Base-by-base conservation (phyloP, 2,888 invertebrate species). In the Athalia rosae region DNA sequence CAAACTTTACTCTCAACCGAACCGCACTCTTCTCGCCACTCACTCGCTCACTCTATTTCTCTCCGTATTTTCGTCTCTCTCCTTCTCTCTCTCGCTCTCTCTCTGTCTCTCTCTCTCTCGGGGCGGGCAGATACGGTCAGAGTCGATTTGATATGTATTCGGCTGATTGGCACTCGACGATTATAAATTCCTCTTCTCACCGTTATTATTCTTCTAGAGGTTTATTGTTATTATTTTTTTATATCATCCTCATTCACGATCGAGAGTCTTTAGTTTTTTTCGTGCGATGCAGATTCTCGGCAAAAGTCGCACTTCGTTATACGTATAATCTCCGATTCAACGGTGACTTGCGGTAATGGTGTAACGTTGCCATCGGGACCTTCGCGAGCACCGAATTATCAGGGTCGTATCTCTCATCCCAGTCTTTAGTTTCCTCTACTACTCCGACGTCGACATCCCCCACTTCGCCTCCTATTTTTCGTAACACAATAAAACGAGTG, bases 1-100 rank as follows among this genome's bases (percentile, higher is more conserved):
- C 71, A 53, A 67, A 28, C 28, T 28, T 28, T 64, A 47, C 47
- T 64, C 47, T 67, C 48, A 47, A 67, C 53, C 50, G 50, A 11
- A 41, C 41, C 53, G 45, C 45, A 50, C n/a, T 50, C 13, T 67
- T n/a, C 67, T 67, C 59, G 48, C 67, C 28, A 4, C 63, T 63
- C 28, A 28, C 63, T 63, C 13, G 43, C 45, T 63, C 50, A 48
- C n/a, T n/a, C 11, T 13, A 8, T 50, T 58, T n/a, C 58, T 8
- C n/a, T n/a, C 47, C 64, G 8, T 64, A 9, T 47, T 41, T 47
- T 5, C 11, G 6, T 63, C 63, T 63, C 63, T 63, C 8, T 63
- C 11, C 43, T 5, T 63, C 15, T 64, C 7, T 45, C 15, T 41
- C 15, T 61, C 61, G 4, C 8, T 13, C 45, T 64, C 4, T 45